Evolutionary conservation across 2,888 invertebrate genomes (phyloP).

Genomic region (Heliconius ismenius): DNA sequence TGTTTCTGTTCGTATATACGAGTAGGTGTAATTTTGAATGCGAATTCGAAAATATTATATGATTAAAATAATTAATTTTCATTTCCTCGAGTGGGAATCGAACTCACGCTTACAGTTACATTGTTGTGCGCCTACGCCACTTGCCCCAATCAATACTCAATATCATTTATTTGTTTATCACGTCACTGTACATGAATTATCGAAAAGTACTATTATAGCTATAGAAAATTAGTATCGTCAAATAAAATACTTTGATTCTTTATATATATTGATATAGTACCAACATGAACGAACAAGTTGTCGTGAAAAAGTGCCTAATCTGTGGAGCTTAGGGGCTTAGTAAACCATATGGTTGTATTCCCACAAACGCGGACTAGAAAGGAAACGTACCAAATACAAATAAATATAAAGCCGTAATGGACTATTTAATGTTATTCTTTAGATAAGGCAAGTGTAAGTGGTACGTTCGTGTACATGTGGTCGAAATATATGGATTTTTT

Average conservation of each 20-base stretch:
- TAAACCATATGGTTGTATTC: constrained; percentile 30
- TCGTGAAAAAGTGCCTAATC: constrained; percentile 26
- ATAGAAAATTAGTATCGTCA: not conserved
- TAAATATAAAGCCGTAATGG: constrained; percentile 7
- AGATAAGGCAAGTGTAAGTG: not conserved
- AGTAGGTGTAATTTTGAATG: not conserved
- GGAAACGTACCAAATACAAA: constrained; percentile 12
- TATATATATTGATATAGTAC: not conserved
- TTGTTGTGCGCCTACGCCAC: no score
- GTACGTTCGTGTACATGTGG: not conserved
- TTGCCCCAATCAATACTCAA: no score
- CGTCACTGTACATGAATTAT: no score
- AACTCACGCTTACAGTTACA: not conserved
- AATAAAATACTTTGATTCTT: not conserved
- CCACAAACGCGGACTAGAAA: constrained; percentile 23
- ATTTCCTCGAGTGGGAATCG: no score
- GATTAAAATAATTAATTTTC: not conserved
- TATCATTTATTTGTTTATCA: not conserved
- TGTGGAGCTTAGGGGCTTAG: constrained; percentile 30
- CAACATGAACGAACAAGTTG: constrained; percentile 9
- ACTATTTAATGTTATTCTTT: constrained; percentile 20
- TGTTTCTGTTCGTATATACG: constrained; percentile 9
- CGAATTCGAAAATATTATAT: not conserved
- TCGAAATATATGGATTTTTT: not conserved
- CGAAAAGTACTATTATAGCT: no score